Base-by-base conservation (phyloP, 2,888 invertebrate species). In the Dioctria rufipes region DNA sequence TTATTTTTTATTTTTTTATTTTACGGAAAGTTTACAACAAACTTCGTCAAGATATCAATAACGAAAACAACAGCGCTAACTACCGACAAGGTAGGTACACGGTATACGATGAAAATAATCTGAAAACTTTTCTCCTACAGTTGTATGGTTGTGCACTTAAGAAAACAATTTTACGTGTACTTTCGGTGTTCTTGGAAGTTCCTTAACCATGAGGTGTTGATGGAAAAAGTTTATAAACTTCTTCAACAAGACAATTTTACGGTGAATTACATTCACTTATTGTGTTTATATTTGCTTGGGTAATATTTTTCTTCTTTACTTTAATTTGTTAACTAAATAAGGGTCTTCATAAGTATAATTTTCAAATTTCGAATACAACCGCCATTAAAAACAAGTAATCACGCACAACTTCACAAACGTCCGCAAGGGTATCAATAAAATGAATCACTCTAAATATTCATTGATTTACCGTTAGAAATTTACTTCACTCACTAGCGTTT, bases 11-110 rank as follows among this genome's bases (percentile, higher is more conserved):
- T 25, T 25, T 25, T 25, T 25, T 25, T 25, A 25, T 2, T 25
- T 25, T 25, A 25, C 37, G n/a, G 9, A 60, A 51, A 73, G 73
- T 73, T 73, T 73, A 69, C 73, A 25, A 25, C 25, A 60, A 77
- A 46, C 61, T 77, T 54, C 13, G 75, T 51, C 42, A 49, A 61
- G 49, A 25, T 8, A 63, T 6, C 77, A 63, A 49, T 46, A 77
- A 77, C 63, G 63, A 77, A n/a, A 61, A 61, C 63, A 63, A 77
- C 61, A 13, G 13, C 49, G 77, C 11, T 5, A 25, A 25, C 25
- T 25, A 63, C 37, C 63, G 37, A 25, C 13, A 63, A 39, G 25
- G 25, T 25, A 25, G 42, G 42, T 37, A 51, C 39, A 11, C 25
- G 75, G 63, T 37, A 46, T 43, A 39, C 42, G 42, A 40, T 9